phyloP scores from a whole-genome alignment of 2,797 vertebrate species.

The Betta splendens region DNA sequence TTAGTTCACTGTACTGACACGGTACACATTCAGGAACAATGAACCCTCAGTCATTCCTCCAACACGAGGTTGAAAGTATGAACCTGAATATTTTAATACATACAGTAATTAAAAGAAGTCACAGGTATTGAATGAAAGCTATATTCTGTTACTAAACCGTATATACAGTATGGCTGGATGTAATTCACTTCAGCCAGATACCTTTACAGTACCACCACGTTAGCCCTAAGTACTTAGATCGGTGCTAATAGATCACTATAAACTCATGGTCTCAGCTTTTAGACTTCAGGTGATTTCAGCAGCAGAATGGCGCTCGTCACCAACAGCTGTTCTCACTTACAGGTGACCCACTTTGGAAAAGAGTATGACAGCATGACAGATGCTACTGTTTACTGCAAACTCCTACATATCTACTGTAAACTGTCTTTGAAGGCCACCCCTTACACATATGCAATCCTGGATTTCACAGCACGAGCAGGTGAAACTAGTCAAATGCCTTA shows the following conservation, averaged over 20 bases:
- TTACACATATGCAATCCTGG: constrained; percentile 78
- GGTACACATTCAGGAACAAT: constrained; percentile 55
- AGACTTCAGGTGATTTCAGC: constrained; percentile 70
- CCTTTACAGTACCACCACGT: constrained; percentile 49
- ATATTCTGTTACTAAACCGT: constrained; percentile 33
- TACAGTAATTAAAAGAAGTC: constrained; percentile 35
- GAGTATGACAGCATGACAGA: constrained; percentile 75
- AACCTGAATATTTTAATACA: constrained; percentile 35
- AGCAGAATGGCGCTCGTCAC: constrained; percentile 47
- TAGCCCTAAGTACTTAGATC: constrained; percentile 64
- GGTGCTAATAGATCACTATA: constrained; percentile 75
- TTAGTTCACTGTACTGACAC: constrained; percentile 30
- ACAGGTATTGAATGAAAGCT: constrained; percentile 30
- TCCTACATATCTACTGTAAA: constrained; percentile 64
- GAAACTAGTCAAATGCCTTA: constrained; percentile 75
- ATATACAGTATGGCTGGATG: constrained; percentile 22
- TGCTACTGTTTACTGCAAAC: constrained; percentile 37
- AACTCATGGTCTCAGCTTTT: constrained; percentile 45
- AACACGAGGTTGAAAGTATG: constrained; percentile 18
- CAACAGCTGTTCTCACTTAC: constrained; percentile 29
- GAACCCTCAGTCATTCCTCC: constrained; percentile 43
- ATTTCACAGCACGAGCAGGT: constrained; percentile 69
- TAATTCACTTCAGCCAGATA: constrained; percentile 35
- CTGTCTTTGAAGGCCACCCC: constrained; percentile 54
- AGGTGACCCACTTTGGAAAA: constrained; percentile 52